Percentiles rank a stretch among this genome's conserved stretches.
Evolutionary conservation across 2,797 vertebrate genomes (phyloP).

Genomic region (Darevskia nairensis): DNA sequence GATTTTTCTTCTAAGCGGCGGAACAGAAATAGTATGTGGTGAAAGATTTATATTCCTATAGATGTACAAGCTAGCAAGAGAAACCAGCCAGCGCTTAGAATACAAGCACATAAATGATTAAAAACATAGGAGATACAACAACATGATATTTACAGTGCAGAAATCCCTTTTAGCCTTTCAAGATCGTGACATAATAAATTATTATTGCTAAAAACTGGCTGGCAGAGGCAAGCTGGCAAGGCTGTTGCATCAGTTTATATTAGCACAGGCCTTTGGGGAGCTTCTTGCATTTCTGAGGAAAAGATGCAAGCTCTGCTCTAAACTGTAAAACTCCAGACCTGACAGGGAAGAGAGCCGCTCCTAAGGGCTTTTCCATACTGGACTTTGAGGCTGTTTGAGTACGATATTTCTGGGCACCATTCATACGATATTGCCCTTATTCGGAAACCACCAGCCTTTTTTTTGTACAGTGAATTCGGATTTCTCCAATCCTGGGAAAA

Average conservation of each 20-base stretch:
- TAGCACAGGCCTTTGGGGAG: not conserved
- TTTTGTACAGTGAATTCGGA: no score
- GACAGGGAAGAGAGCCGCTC: not conserved
- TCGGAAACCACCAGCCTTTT: no score
- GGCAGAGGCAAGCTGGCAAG: not conserved
- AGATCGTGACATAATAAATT: conserved; percentile 35
- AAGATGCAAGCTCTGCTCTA: conserved; percentile 34
- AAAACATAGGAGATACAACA: not conserved
- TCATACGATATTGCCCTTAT: no score
- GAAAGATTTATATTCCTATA: not conserved
- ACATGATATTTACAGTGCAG: not conserved
- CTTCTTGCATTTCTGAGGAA: conserved; percentile 16
- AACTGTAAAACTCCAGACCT: conserved; percentile 39
- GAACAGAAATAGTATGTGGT: not conserved
- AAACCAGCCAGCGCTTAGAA: not conserved
- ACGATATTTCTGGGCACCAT: no score
- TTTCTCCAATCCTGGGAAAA: no score
- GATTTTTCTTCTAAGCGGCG: not conserved
- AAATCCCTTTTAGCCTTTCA: not conserved
- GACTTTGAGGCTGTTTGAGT: no score
- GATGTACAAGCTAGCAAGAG: not conserved
- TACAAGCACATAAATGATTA: not conserved
- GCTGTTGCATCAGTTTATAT: not conserved
- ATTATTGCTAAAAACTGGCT: conserved; percentile 7
- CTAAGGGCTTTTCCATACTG: not conserved